phyloP scores from a whole-genome alignment of 2,113 vertebrate species.

The Cololabis saira region DNA sequence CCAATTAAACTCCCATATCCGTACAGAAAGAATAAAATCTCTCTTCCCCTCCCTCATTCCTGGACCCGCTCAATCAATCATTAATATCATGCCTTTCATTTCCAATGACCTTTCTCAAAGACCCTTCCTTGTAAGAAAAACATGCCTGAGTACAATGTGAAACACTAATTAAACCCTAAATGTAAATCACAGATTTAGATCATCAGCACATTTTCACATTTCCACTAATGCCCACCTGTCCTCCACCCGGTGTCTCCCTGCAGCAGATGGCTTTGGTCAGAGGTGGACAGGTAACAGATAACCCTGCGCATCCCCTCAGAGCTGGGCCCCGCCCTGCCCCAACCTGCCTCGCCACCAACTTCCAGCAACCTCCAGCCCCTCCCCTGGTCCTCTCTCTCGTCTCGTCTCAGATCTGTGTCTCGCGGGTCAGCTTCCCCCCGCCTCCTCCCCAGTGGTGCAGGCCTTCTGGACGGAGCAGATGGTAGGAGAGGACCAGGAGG shows the following conservation, averaged over 20 bases:
- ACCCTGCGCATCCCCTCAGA: slow-evolving; percentile 61
- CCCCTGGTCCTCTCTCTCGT: slow-evolving; percentile 14
- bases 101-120: slow-evolving; percentile 58
- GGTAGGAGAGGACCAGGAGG: slow-evolving; percentile 78
- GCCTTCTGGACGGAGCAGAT: slow-evolving; percentile 85
- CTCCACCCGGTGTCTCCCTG: slow-evolving; percentile 35
- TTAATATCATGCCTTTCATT: slow-evolving; percentile 55
- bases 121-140: slow-evolving; percentile 46
- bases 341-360: slow-evolving; percentile 17
- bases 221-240: neutral
- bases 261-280: slow-evolving; percentile 80
- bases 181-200: slow-evolving; percentile 40
- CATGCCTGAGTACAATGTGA: slow-evolving; percentile 37
- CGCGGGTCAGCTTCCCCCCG: slow-evolving; percentile 23
- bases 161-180: slow-evolving; percentile 53
- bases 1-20: slow-evolving; percentile 77
- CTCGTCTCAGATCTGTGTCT: slow-evolving; percentile 59
- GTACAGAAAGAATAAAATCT: slow-evolving; percentile 57
- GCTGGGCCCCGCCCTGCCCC: slow-evolving; percentile 57
- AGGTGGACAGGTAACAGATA: slow-evolving; percentile 83
- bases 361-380: slow-evolving; percentile 1
- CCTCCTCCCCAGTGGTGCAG: slow-evolving; percentile 64
- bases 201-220: slow-evolving; percentile 26
- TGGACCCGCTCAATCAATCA: slow-evolving; percentile 47
- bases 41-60: slow-evolving; percentile 27